phyloP scores from a whole-genome alignment of 1,140 invertebrate genomes.

The Penaeus vannamei region DNA sequence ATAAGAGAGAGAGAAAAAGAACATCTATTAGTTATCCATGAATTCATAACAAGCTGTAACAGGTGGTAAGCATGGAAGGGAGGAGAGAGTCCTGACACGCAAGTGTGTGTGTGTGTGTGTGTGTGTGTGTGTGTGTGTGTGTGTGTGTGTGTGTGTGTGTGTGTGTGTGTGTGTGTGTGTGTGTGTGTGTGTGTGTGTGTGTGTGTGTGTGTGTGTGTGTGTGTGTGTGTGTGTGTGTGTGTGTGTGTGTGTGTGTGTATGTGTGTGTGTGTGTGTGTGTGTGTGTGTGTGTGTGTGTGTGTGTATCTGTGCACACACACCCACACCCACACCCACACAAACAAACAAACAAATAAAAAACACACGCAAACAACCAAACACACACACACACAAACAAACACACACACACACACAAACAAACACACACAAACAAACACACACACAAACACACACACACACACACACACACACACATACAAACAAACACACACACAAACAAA shows the following conservation, averaged over 20 bases:
- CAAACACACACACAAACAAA: background rate
- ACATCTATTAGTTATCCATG: no score
- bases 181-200: background rate
- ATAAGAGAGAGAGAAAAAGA: no score
- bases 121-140: background rate
- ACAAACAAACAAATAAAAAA: background rate
- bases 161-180: background rate
- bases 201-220: background rate
- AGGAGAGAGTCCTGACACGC: no score
- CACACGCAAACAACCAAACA: no score
- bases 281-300: background rate
- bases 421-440: background rate
- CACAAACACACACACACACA: background rate
- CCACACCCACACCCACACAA: background rate
- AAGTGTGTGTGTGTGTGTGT: background rate
- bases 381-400: conserved; percentile 22
- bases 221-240: background rate
- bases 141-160: background rate
- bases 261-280: background rate
- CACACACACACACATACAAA: background rate
- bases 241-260: background rate
- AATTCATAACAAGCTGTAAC: no score
- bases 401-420: conserved; percentile 20
- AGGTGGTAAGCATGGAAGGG: no score
- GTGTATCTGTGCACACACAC: background rate